Base-by-base conservation (phyloP, 2,797 vertebrate species). In the Sciurus carolinensis region DNA sequence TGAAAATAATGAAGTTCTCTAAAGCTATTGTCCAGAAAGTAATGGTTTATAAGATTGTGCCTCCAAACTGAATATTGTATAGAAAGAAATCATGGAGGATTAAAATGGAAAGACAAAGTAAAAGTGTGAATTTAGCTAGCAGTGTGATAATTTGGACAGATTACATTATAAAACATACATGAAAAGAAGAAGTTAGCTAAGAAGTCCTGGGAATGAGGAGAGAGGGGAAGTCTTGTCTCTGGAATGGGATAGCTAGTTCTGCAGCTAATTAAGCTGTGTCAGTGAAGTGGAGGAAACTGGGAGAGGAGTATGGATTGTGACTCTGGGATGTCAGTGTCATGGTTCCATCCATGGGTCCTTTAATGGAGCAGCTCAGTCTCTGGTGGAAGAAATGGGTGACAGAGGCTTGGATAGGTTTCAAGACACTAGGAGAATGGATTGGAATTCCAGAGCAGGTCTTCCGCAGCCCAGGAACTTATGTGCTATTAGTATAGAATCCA, bases 1-100 rank as follows among this genome's bases (percentile, higher is more conserved):
- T 17, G 77, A 83, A 94, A 92, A 67, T 18, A 91, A 59, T 64
- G 42, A 71, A 77, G 17, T 30, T 86, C 94, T 73, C n/a, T 67
- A 87, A 2, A 36, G 24, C 30, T 62, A 39, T 39, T 81, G 9
- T 77, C 71, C 30, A 44, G 36, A 88, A 94, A 17, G 39, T 91
- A 62, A 89, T 96, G 12, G 30, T 33, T 82, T 77, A n/a, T 3
- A 36, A 30, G 67, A 39, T 57, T 73, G 42, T 79, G 62, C 28
- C n/a, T 81, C 44, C 9, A 75, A 81, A 88, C 33, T n/a, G 81
- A 54, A 44, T 87, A 77, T 44, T 47, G 14, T 47, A 7, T 84
- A 39, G 57, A 93, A 42, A 90, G 52, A 94, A 89, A 67, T 36
- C 33, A 36, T 36, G 47, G 52, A 86, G n/a, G 28, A 62, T 64